Percentiles rank a stretch among this genome's conserved stretches.
These are phyloP conservation scores for Cassiopea andromeda DNA, from an alignment of 30 jellyfish, hydroid and myxozoan species.

Conservation along the genomic window DNA sequence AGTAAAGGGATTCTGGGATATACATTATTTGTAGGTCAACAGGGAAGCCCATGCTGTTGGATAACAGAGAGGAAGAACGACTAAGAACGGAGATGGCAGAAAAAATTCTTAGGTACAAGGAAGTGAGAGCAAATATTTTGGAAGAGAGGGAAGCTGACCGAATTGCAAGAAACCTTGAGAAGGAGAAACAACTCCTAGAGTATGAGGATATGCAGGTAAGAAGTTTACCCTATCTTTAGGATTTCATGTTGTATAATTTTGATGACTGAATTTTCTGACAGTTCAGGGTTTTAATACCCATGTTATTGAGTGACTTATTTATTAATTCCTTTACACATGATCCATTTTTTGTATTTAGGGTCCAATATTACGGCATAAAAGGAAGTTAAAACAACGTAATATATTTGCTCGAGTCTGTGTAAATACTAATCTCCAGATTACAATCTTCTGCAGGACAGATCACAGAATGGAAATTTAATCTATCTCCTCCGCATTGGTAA, in stretches of 20 bases:
- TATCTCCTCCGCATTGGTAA: too few species aligned
- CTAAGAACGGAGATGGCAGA: slow-evolving; percentile 57
- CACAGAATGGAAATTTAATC: too few species aligned
- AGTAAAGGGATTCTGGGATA: too few species aligned
- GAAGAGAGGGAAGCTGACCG: slow-evolving; percentile 82
- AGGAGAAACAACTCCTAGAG: slow-evolving; percentile 81
- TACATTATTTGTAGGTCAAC: slow-evolving; percentile 51
- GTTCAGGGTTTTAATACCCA: not conserved
- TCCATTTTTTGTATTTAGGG: too few species aligned
- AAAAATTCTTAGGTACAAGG: slow-evolving; percentile 51
- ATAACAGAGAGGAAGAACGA: slow-evolving; percentile 80
- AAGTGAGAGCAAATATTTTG: slow-evolving; percentile 70
- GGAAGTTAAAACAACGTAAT: too few species aligned
- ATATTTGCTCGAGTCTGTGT: too few species aligned
- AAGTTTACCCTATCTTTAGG: not conserved
- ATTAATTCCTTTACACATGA: too few species aligned
- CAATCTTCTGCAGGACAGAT: not conserved
- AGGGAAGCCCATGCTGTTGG: slow-evolving; percentile 73
- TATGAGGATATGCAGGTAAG: slow-evolving; percentile 89
- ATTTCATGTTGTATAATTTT: too few species aligned
- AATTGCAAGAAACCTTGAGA: slow-evolving; percentile 75
- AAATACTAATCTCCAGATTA: too few species aligned
- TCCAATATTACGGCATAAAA: too few species aligned
- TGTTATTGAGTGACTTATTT: not conserved
- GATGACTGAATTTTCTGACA: not conserved